phyloP scores from a whole-genome alignment of 1,140 invertebrate genomes.

The Drosophila aff. region DNA sequence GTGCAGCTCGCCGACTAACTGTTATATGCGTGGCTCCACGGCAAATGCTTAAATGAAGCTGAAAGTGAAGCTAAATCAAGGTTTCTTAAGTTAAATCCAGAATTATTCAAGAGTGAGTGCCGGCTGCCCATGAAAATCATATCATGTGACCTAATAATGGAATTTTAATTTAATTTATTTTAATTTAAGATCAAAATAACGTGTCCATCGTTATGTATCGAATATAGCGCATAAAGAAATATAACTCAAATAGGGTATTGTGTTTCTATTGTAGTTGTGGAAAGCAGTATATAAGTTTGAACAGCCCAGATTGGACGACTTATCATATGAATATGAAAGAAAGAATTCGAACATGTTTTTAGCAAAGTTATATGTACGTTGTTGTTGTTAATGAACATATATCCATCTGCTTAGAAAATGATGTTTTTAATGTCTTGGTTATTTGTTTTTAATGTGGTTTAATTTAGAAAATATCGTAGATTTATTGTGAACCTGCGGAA shows the following conservation, averaged over 20 bases:
- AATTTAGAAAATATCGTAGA: neutral
- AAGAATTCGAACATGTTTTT: neutral
- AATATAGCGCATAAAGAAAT: too few species aligned
- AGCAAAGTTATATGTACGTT: neutral
- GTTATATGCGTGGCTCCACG: constrained; percentile 30
- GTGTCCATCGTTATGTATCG: too few species aligned
- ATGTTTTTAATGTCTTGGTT: neutral
- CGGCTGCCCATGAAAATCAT: neutral
- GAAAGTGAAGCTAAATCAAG: constrained; percentile 12
- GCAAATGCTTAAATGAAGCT: neutral
- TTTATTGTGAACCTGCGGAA: neutral
- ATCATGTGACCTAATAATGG: neutral
- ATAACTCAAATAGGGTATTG: too few species aligned
- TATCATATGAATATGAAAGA: neutral
- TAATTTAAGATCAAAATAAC: too few species aligned
- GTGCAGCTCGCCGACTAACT: constrained; percentile 23
- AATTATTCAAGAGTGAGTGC: neutral
- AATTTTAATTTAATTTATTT: too few species aligned
- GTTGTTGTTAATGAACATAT: neutral
- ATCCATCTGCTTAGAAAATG: neutral
- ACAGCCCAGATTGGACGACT: too few species aligned
- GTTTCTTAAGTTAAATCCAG: neutral
- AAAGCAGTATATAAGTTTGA: too few species aligned
- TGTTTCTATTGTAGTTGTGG: too few species aligned
- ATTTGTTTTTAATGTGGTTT: neutral